Conservation (phyloP, 2,888 invertebrate genomes). For the Archips xylosteana region DNA sequence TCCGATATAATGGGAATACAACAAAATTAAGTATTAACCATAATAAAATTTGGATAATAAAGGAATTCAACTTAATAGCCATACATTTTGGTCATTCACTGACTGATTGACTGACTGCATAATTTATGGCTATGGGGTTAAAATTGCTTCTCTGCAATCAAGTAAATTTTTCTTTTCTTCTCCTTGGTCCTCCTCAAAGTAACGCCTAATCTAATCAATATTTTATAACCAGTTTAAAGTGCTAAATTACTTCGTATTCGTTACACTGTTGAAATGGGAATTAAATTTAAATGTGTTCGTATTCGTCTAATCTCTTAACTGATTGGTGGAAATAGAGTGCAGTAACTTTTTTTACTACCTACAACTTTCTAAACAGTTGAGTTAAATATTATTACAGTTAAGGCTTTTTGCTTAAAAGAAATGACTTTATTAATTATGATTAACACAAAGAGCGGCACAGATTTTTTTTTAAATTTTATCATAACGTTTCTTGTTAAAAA, state of each 20-base stretch:
- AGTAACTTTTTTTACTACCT: not conserved
- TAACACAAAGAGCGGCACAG: conserved; percentile 40
- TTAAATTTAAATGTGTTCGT: not conserved
- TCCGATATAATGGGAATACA: no score
- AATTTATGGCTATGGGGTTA: no score
- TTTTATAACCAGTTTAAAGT: conserved; percentile 21
- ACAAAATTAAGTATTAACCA: no score
- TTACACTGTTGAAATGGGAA: not conserved
- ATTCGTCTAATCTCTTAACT: not conserved
- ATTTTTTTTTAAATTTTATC: not conserved
- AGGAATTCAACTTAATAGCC: no score
- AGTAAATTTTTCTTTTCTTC: no score
- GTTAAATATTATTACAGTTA: not conserved
- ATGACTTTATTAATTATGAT: conserved; percentile 5
- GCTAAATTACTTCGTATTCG: conserved; percentile 30
- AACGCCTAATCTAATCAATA: not conserved
- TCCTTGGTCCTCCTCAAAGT: no score
- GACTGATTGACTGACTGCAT: no score
- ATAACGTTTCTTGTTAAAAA: not conserved
- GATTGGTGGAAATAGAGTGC: not conserved
- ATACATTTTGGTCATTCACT: no score
- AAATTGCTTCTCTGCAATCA: no score
- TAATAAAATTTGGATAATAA: no score
- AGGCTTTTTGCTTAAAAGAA: not conserved
- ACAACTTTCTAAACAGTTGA: not conserved